Percentiles rank a stretch among this genome's conserved stretches.
Conservation (phyloP, 1,140 invertebrate genomes). For the Drosophila elegans region DNA sequence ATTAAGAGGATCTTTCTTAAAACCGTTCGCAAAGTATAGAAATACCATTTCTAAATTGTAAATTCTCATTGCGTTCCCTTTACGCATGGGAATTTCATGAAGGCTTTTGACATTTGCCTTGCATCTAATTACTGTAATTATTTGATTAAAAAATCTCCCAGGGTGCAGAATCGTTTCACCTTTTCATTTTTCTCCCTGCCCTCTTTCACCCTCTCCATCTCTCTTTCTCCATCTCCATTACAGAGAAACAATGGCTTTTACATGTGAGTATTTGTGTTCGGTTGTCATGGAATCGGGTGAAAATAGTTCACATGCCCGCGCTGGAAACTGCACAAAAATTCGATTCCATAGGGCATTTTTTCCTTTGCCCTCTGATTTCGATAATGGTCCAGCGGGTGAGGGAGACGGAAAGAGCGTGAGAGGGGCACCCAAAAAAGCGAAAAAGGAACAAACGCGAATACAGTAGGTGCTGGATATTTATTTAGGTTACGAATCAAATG, state of each 20-base stretch:
- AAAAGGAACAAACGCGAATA: conserved; percentile 11
- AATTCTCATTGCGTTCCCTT: conserved; percentile 19
- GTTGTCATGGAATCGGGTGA: conserved; percentile 46
- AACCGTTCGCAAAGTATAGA: conserved; percentile 1
- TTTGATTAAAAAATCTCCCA: conserved; percentile 81
- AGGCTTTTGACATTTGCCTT: conserved; percentile 48
- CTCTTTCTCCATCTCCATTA: conserved; percentile 44
- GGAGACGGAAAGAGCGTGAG: conserved; percentile 9
- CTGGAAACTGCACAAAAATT: conserved; percentile 39
- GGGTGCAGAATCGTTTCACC: conserved; percentile 58
- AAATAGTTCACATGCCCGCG: conserved; percentile 55
- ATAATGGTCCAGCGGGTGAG: conserved; percentile 68
- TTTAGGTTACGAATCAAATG: background rate
- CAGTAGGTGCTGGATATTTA: conserved; percentile 5
- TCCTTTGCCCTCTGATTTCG: conserved; percentile 20
- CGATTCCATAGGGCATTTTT: conserved; percentile 44
- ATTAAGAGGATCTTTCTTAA: too few species aligned
- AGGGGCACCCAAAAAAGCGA: conserved; percentile 45
- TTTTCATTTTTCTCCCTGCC: conserved; percentile 14
- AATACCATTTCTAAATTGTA: conserved; percentile 11
- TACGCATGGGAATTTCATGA: conserved; percentile 58
- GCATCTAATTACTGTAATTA: conserved; percentile 78
- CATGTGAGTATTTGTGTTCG: conserved; percentile 24
- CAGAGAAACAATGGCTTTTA: conserved; percentile 35
- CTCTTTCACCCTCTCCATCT: background rate